phyloP scores from a whole-genome alignment of 2,113 vertebrate species.

The Pao palembangensis region DNA sequence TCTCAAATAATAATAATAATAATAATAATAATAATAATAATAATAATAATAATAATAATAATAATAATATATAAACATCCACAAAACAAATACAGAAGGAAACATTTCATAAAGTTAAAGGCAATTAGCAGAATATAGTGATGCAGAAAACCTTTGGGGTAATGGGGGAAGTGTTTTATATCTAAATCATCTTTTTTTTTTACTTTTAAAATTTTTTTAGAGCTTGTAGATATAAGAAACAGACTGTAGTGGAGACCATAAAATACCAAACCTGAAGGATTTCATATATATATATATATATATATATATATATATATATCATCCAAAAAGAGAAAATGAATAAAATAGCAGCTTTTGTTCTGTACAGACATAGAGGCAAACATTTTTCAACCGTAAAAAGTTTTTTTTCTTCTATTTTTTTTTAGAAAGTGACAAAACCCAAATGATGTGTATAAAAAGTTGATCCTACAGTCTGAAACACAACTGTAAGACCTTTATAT shows the following conservation, averaged over 20 bases:
- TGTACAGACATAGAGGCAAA: conserved; percentile 98
- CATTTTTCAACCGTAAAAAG: conserved; percentile 94
- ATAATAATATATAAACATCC: conserved; percentile 66
- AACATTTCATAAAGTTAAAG: conserved; percentile 78
- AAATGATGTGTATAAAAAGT: conserved; percentile 87
- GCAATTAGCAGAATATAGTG: conserved; percentile 85
- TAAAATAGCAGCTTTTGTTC: conserved; percentile 98
- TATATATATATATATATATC: conserved; percentile 63
- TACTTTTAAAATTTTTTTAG: conserved; percentile 62
- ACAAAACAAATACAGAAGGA: conserved; percentile 65
- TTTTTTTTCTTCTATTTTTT: conserved; percentile 45
- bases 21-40: conserved; percentile 62
- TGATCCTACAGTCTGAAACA: conserved; percentile 86
- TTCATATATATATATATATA: conserved; percentile 72
- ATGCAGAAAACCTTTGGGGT: conserved; percentile 76
- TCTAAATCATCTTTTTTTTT: conserved; percentile 41
- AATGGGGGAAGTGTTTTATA: conserved; percentile 45
- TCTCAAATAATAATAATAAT: conserved; percentile 63
- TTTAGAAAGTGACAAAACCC: conserved; percentile 87
- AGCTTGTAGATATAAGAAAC: conserved; percentile 85
- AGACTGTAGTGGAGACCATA: conserved; percentile 77
- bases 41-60: conserved; percentile 66
- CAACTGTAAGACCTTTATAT: conserved; percentile 85
- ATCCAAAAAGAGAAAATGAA: conserved; percentile 91
- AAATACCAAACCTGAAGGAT: conserved; percentile 92